A percentile compares a stretch with the other conserved stretches of the same genome.
Conservation (phyloP, 2,113 vertebrate species). For the Poeciliopsis retropinna region DNA sequence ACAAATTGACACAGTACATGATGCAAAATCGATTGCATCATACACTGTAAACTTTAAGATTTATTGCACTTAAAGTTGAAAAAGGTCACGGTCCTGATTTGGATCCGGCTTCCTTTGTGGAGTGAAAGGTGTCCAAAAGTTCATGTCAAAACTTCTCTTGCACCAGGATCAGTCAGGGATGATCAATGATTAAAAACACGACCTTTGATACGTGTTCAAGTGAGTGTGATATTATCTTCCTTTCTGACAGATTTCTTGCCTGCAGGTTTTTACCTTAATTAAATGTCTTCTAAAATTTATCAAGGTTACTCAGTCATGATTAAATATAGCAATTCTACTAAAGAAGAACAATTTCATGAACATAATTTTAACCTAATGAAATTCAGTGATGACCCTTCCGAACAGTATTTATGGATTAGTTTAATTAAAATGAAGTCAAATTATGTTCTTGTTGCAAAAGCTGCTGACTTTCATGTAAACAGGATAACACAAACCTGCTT, state of each 20-base stretch:
- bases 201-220: background rate
- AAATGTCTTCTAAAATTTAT: background rate
- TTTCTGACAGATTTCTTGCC: background rate
- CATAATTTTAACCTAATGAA: background rate
- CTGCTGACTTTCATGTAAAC: background rate
- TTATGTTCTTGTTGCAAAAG: background rate
- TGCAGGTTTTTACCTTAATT: background rate
- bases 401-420: background rate
- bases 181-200: background rate
- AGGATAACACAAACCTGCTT: background rate
- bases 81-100: background rate
- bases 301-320: background rate
- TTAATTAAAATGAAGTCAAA: background rate
- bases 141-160: background rate
- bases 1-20: too few relatives aligned
- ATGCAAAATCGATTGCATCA: too few relatives aligned
- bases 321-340: background rate
- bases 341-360: background rate
- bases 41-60: too few relatives aligned
- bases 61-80: too few relatives aligned
- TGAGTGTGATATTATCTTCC: background rate
- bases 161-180: background rate
- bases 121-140: background rate
- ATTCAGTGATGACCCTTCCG: background rate
- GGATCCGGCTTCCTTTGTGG: background rate